These are phyloP conservation scores for Gerris buenoi DNA, from an alignment of 1,140 invertebrate genomes.

Conservation along the genomic window DNA sequence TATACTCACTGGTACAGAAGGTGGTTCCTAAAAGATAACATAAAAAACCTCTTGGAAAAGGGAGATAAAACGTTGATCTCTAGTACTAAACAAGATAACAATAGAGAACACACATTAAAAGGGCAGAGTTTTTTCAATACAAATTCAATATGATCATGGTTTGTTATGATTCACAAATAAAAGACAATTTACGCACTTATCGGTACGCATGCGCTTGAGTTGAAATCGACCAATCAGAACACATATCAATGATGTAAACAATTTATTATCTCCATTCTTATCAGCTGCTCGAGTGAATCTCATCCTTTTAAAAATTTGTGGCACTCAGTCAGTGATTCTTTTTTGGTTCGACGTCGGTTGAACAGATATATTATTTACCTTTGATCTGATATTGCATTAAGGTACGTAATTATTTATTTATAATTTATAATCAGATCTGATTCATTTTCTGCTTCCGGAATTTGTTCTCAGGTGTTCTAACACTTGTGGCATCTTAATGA, in stretches of 20 bases:
- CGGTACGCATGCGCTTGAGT: neutral
- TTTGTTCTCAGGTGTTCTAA: no score
- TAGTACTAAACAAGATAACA: neutral
- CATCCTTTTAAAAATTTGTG: no score
- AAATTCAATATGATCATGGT: neutral
- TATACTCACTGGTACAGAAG: slow-evolving; percentile 83
- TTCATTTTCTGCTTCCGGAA: no score
- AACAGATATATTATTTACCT: no score
- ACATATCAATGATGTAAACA: neutral
- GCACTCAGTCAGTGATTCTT: no score
- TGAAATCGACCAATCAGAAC: neutral
- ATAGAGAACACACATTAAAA: neutral
- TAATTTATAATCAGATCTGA: no score
- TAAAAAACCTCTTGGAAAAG: neutral
- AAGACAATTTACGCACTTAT: neutral
- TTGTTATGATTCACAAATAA: neutral
- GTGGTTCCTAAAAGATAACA: slow-evolving; percentile 23
- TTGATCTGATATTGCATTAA: no score
- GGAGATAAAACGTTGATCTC: slow-evolving; percentile 2
- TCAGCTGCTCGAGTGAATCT: no score
- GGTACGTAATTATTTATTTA: no score
- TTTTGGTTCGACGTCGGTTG: no score
- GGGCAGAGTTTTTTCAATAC: neutral
- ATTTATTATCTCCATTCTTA: neutral
- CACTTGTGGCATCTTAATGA: no score